Base-by-base conservation (phyloP, 2,797 vertebrate species). In the Gadopsis bispinosus region DNA sequence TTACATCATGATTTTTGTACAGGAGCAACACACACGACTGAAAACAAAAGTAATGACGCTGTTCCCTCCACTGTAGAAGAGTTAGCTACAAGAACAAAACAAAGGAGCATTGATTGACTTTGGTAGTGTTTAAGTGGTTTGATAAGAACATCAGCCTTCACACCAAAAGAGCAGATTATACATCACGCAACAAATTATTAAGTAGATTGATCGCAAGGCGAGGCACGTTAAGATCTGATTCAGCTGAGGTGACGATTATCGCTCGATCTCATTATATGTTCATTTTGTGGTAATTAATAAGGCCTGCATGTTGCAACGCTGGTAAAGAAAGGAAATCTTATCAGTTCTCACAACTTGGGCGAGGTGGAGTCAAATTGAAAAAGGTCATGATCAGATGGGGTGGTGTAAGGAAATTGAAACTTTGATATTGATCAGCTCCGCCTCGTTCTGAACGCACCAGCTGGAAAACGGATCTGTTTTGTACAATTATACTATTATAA, bases 401-500 rank as follows among this genome's bases (percentile, higher is more conserved):
- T 17, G 26, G 51, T 17, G 9, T 43, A 7, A 45, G 50, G 45
- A 50, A 41, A 61, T 59, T 58, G 51, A 6, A 55, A 70, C 64
- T 9, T 19, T 50, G 65, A 69, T 47, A 63, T 41, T 20, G 54
- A 66, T 48, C 48, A 73, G 20, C 37, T 64, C 20, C 56, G 64
- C 19, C 33, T 62, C 63, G 41, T 3, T 39, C 35, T 35, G 35
- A 35, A 6, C 35, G 7, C 35, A 35, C 35, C 35, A 35, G 13
- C 17, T 65, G 17, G 19, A 17, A 22, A 17, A 20, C 37, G 37
- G n/a, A 22, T 3, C 8, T 17, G 16, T 33, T 29, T 29, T 7
- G 26, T 12, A n/a, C 16, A 20, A 20, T 70, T 5, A 10, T 0
- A 11, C 20, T 4, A 10, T 31, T 62, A 7, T 17, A 33, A 56